Evolutionary conservation across 2,113 vertebrate genomes (phyloP), one percentile per base, ranked within the genome.

Genomic region (Lasiurus borealis): DNA sequence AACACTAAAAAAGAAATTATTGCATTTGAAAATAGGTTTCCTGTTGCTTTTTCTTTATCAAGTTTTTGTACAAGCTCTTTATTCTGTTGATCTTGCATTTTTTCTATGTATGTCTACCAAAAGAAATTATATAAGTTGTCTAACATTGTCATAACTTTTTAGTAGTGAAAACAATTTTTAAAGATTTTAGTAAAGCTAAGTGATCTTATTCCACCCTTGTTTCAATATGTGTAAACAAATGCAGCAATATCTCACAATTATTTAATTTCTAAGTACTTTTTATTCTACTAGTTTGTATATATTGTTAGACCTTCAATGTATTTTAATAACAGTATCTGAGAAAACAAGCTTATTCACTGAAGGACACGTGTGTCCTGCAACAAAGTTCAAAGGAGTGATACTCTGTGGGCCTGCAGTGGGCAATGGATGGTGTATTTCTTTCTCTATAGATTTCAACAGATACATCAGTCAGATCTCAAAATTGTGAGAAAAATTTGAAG

Each of bases 1-100:
- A 96, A 18, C 19, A 87, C 80, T 94, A 46, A 46, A 46, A 46
- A 46, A 46, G 8, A 46, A 46, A 46, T 46, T 52, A 36, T 80
- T 93, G 90, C 6, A 75, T 59, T 95, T 90, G 85, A 71, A 85
- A 80, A 68, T 25, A 75, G 3, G 2, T 66, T 94, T 25, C 25
- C 52, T 80, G 11, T 89, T 76, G 4, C 48, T 23, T 46, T 94
- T 75, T 62, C 23, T n/a, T 14, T 21, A 48, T 3, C 31, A 48
- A 90, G 2, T 31, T 91, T 96, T 87, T 88, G 8, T 66, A 25
- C 9, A 34, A 71, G 4, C 21, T 11, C 64, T 81, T 88, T 34
- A 91, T 86, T 95, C 57, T 85, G 76, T 90, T 15, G 31, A 90
- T n/a, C 25, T 85, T 80, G 23, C 0, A 71, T 85, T 93, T 88